Evolutionary conservation across 1,140 invertebrate species (phyloP), one percentile per base, ranked within the genome.

Genomic region (Temnothorax nylanderi): DNA sequence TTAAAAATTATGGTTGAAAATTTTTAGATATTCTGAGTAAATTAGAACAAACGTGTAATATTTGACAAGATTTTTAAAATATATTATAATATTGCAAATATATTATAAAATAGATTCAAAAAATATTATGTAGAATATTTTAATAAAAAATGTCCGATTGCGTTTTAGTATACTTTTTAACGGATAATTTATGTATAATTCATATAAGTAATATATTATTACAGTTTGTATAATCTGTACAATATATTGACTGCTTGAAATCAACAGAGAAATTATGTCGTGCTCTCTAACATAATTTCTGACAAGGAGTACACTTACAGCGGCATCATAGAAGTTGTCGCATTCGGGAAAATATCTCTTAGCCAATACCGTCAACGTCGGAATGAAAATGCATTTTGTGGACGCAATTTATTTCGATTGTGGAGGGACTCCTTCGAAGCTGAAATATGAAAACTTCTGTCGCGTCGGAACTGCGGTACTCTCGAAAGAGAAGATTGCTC

Each of bases 391-490:
- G 69, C 54, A 60, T 84, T 84, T 75, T 75, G 32, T 74, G 80
- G 80, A 84, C 80, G 80, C 80, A 84, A 84, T 84, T 84, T 84
- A 84, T 84, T 75, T 84, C 80, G 69, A 84, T 84, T 84, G 69
- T 84, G 26, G 80, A 84, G 44, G 3, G 71, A 84, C 80, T 84
- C 32, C 69, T 75, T 47, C 69, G 80, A 84, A 75, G 69, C 41
- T 84, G 56, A 84, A 84, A 75, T 84, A 84, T 84, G 80, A 84
- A 84, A 84, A 84, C 80, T 82, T 82, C 26, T 56, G 18, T 37
- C 41, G 80, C 56, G 13, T 84, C 16, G 51, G 41, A 60, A 18
- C 41, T 60, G 18, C 51, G 41, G 37, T 60, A 26, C n/a, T 62
- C 10, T 84, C 32, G 26, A 60, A 58, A 41, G 26, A 41, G 34